Base-by-base conservation (phyloP, 2,113 vertebrate species). In the Oryzias celebensis region DNA sequence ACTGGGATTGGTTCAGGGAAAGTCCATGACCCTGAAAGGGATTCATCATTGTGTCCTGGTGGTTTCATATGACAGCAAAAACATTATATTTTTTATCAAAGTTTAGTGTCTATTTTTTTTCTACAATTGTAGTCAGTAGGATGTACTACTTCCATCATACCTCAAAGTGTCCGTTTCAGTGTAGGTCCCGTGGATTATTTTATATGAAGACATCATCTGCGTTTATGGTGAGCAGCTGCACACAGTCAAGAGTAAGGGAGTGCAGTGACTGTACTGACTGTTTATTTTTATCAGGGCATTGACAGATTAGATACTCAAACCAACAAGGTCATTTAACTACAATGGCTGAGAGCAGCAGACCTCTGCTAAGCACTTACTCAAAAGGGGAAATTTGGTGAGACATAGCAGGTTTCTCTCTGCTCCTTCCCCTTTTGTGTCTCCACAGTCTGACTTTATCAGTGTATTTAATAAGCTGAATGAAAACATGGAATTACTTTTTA, bases 241-340 rank as follows among this genome's bases (percentile, higher is more conserved):
- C 65, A 66, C 62, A 52, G 56, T 51, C 62, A 31, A 53, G 46
- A 56, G 41, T 65, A 53, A 62, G 67, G 51, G 23, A 61, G 68
- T 52, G 77, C 79, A 85, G 85, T 86, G 86, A 75, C 84, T 74
- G 77, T 65, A 62, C 74, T 76, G 82, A 80, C 85, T 84, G 77
- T 81, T 90, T 90, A 88, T 89, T 91, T 91, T 92, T 91, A 90
- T 89, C 88, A 73, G 79, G 71, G 88, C 90, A 91, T 91, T 91
- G 91, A 84, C 88, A 89, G 90, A 91, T 91, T 88, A 92, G 87
- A 85, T 86, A 89, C 89, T 91, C 84, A 81, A 88, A 85, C 90
- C 91, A 91, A 92, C 86, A 88, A 90, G 91, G 91, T 91, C 88
- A 90, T 89, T 87, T 87, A 87, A 84, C 85, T 81, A 62, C 60